phyloP scores from a whole-genome alignment of 2,888 invertebrate species.

The Parnassius apollo region DNA sequence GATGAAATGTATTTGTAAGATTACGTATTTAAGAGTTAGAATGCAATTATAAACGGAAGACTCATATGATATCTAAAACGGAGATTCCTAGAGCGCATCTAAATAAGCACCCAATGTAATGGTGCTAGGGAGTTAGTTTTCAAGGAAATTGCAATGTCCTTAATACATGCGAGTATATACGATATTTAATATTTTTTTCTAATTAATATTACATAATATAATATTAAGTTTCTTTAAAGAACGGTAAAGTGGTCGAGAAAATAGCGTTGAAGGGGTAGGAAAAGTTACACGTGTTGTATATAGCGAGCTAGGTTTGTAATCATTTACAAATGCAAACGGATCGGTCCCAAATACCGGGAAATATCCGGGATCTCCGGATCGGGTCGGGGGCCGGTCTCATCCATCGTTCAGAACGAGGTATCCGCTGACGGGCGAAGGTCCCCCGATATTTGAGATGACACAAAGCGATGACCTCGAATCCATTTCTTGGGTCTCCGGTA shows the following conservation, averaged over 20 bases:
- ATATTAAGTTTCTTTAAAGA: too few relatives aligned
- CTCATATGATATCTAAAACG: too few relatives aligned
- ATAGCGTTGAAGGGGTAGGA: too few relatives aligned
- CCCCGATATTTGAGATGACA: constrained; percentile 69
- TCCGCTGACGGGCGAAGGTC: constrained; percentile 60
- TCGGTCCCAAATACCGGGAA: constrained; percentile 28
- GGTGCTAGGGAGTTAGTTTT: too few relatives aligned
- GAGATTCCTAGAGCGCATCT: too few relatives aligned
- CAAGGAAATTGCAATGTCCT: too few relatives aligned
- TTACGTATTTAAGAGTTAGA: constrained; percentile 10
- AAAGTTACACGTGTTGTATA: too few relatives aligned
- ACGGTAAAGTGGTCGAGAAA: too few relatives aligned
- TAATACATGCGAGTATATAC: too few relatives aligned
- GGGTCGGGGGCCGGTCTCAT: constrained; percentile 40
- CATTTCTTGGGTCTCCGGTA: constrained; percentile 20
- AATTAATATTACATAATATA: too few relatives aligned
- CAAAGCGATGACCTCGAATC: constrained; percentile 60
- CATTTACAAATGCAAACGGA: constrained; percentile 61
- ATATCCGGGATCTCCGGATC: constrained; percentile 29
- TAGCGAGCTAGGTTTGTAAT: constrained; percentile 34
- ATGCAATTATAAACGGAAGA: constrained; percentile 13
- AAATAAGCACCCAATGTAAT: too few relatives aligned
- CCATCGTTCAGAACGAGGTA: constrained; percentile 46
- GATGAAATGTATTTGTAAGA: constrained; percentile 11
- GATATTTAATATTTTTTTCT: too few relatives aligned